A percentile compares a stretch with the other conserved stretches of the same genome.
Conservation (phyloP, 2,888 invertebrate genomes). For the Dryocosmus kuriphilus region DNA sequence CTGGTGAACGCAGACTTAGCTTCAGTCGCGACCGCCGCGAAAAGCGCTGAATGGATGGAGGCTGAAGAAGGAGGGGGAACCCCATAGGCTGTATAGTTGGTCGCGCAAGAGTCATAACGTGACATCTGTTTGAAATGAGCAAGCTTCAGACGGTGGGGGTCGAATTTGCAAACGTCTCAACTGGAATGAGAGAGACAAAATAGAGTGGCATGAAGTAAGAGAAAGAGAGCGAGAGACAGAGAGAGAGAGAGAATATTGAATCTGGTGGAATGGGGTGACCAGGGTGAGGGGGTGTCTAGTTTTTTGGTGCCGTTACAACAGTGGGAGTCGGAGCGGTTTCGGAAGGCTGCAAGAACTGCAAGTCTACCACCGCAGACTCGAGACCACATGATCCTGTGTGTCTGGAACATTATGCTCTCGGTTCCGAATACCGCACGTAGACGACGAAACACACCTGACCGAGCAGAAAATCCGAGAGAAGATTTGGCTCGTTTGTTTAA, state of each 20-base stretch:
- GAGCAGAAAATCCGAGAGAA: conserved; percentile 29
- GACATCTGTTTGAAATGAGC: conserved; percentile 70
- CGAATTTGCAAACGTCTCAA: conserved; percentile 20
- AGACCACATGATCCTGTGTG: conserved; percentile 34
- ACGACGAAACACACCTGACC: conserved; percentile 41
- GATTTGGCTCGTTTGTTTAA: conserved; percentile 44
- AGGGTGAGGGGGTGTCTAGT: conserved; percentile 49
- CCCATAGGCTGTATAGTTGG: conserved; percentile 51
- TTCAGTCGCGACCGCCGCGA: conserved; percentile 37
- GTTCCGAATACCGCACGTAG: conserved; percentile 22
- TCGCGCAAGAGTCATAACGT: conserved; percentile 66
- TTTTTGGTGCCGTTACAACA: conserved; percentile 53
- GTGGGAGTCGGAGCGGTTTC: background rate
- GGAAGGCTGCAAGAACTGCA: conserved; percentile 22
- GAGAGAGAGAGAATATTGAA: conserved; percentile 44
- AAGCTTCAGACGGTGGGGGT: conserved; percentile 44
- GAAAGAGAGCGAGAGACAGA: too few relatives aligned
- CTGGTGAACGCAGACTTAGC: conserved; percentile 43
- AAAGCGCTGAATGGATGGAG: background rate
- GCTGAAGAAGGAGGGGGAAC: background rate
- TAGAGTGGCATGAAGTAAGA: background rate
- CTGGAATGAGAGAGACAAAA: conserved; percentile 1
- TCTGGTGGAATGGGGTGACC: conserved; percentile 17
- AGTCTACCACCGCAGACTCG: conserved; percentile 12
- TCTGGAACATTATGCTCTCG: conserved; percentile 35